Base-by-base conservation (phyloP, 1,140 invertebrate species). In the Carcinoscorpius rotundicauda region DNA sequence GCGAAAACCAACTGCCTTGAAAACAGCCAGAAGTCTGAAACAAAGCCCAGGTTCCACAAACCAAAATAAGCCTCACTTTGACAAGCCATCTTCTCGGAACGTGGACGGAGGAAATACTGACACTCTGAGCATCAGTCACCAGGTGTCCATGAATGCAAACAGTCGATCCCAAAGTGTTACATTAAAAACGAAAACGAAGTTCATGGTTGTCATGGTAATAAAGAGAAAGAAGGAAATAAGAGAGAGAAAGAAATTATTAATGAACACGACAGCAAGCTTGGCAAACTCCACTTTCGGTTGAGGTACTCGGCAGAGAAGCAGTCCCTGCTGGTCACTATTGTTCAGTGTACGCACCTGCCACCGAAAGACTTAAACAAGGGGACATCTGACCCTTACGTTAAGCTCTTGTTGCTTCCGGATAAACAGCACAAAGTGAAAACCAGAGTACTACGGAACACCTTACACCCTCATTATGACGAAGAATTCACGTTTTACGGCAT, bases 401-500 rank as follows among this genome's bases (percentile, higher is more conserved):
- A 97, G 75, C 81, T 97, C 4, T 92, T 95, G 75, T 79, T 97
- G n/a, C 78, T 96, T 59, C 93, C 93, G 0, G 93, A 96, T 66
- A 95, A 95, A 76, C 89, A 94, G 73, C 91, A 96, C 72, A 91
- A 93, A 75, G 90, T 92, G 9, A 97, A 97, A 78, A 97, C 93
- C 55, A 83, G 93, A 49, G 93, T 97, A 4, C 83, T 97, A 8
- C 82, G 93, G 58, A 93, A 93, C 72, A 95, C 93, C 8, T 81
- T 86, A 9, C 91, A 93, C 78, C 93, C 93, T 0, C 85, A 93
- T 6, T 97, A 95, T 76, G 91, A 97, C 73, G 93, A 97, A 76
- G 91, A 96, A 73, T 96, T 97, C 74, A 96, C 92, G 0, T 96
- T 97, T 81, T 96, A 94, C 73, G 92, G 92, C 50, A 86, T 97